Evolutionary conservation across 2,113 vertebrate species (phyloP), one percentile per base, ranked within the genome.

Genomic region (Ochotona curzoniae): DNA sequence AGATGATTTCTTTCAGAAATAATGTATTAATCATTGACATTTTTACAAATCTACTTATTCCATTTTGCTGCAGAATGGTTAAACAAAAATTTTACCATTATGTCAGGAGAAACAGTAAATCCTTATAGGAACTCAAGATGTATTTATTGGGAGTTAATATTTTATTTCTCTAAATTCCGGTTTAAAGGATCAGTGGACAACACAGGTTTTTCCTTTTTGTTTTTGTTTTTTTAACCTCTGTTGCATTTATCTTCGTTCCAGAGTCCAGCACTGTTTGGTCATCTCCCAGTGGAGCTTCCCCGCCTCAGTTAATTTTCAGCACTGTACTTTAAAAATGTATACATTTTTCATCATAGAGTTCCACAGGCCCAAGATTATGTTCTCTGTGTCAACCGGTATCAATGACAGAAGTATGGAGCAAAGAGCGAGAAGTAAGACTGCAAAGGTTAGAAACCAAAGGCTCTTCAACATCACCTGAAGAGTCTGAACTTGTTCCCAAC

Each of bases 131-230:
- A 23, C 21, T 84, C 9, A 54, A 75, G 28, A 13, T 84, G 8
- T 9, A 10, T 38, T 64, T 5, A 74, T 71, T 54, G 18, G 5
- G 49, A 85, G 25, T 61, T 67, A 38, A 51, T 83, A 70, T 66
- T 89, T 66, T 70, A 44, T 44, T 67, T 83, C 69, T 54, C 84
- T 30, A 73, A 23, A 87, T 93, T 95, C 32, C 47, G 61, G 49
- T 78, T 57, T 38, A 63, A 82, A 88, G 63, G 49, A 79, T 79
- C 93, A 95, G 78, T 9, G 49, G 23, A 23, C 38, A 11, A 60
- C 21, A 74, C 38, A 28, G 61, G 12, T 26, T 80, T 75, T 26
- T 64, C 38, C 3, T 44, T 44, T 44, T 44, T 44, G 38, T 44
- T 44, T 44, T 44, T 44, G 38, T 44, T 44, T 44, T 6, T 44